Conservation (phyloP, 2,797 vertebrate genomes). For the Chloroceryle amazona region DNA sequence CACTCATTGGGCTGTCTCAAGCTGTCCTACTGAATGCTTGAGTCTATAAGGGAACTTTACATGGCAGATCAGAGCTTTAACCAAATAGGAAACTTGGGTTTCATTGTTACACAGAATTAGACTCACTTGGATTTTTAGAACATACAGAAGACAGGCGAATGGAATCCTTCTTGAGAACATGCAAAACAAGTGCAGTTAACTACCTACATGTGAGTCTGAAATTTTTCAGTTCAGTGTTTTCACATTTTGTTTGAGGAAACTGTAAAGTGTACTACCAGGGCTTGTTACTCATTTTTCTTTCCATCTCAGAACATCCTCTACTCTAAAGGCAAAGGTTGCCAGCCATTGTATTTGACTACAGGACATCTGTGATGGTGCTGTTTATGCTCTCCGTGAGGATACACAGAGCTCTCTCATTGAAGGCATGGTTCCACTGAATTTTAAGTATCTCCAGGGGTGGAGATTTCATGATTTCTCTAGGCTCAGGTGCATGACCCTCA, state of each 20-base stretch:
- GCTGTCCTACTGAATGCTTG: neutral
- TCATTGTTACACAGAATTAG: neutral
- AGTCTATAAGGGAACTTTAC: neutral
- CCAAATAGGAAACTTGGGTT: neutral
- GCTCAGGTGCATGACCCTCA: too few species aligned
- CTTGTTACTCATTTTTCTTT: neutral
- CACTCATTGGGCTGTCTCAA: neutral
- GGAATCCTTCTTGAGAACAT: neutral
- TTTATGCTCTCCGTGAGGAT: neutral
- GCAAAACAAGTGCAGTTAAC: neutral
- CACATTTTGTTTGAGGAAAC: neutral
- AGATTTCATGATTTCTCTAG: neutral
- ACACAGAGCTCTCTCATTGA: too few species aligned
- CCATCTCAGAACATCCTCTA: neutral
- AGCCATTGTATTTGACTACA: accelerated
- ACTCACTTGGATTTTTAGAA: neutral
- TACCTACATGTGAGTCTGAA: neutral
- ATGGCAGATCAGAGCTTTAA: neutral
- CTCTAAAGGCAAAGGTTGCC: neutral
- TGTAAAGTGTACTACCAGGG: neutral
- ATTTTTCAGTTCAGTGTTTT: neutral
- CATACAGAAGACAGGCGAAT: neutral
- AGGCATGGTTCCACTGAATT: neutral
- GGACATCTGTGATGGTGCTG: neutral
- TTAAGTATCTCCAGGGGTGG: neutral